A percentile compares a stretch with the other conserved stretches of the same genome.
These are phyloP conservation scores for Nephila pilipes DNA, from an alignment of 1,140 invertebrate genomes.

Conservation along the genomic window DNA sequence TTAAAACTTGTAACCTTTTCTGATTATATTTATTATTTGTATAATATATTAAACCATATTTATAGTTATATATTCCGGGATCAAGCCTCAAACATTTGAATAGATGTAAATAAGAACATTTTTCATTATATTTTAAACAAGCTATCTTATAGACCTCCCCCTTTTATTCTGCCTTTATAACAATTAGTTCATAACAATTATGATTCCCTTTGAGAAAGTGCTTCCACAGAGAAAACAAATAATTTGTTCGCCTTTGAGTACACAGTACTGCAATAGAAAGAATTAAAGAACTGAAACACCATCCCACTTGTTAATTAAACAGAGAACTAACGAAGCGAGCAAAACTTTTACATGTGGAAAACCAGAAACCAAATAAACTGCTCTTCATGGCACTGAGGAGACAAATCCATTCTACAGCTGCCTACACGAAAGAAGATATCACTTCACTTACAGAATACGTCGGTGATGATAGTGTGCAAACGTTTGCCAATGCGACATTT, in stretches of 20 bases:
- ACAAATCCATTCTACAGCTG: constrained; percentile 11
- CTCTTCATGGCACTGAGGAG: neutral
- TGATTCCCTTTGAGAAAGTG: neutral
- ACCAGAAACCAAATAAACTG: constrained; percentile 1
- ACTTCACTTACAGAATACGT: constrained; percentile 15
- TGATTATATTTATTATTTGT: no score
- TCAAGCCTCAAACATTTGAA: no score
- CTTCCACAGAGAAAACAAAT: neutral
- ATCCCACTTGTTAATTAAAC: neutral
- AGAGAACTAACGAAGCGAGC: neutral
- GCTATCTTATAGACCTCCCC: no score
- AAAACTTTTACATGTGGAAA: constrained; percentile 7
- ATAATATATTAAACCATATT: no score
- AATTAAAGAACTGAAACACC: neutral
- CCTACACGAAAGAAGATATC: constrained; percentile 33
- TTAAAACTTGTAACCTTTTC: no score
- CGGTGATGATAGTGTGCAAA: constrained; percentile 30
- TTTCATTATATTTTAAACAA: no score
- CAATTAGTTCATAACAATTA: no score
- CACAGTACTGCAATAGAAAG: neutral
- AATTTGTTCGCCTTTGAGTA: neutral
- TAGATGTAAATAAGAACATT: no score
- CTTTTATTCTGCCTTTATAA: no score
- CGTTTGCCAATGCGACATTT: constrained; percentile 34
- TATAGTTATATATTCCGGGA: no score